Evolutionary conservation across 1,140 invertebrate genomes (phyloP).

Genomic region (Drosophila teissieri): DNA sequence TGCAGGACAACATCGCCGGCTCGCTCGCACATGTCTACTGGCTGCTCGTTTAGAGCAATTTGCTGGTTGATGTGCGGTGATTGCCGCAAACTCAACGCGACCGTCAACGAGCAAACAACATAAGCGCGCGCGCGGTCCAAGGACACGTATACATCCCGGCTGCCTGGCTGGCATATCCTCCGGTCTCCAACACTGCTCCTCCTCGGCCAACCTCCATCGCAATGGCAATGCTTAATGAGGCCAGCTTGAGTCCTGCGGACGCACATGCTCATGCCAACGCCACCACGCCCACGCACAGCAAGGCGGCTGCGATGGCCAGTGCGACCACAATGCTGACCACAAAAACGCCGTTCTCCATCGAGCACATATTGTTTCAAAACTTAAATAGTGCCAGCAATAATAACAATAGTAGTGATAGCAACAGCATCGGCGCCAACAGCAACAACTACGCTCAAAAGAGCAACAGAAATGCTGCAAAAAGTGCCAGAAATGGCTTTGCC

Average conservation of each 20-base stretch:
- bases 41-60: constrained; percentile 78
- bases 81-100: constrained; percentile 83
- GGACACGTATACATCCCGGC: constrained; percentile 7
- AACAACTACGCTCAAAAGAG: constrained; percentile 30
- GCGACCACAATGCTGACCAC: constrained; percentile 72
- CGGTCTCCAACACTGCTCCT: constrained; percentile 4
- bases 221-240: constrained; percentile 73
- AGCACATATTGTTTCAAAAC: constrained; percentile 84
- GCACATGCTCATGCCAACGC: constrained; percentile 22
- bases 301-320: constrained; percentile 30
- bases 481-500: constrained; percentile 31
- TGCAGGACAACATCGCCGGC: constrained; percentile 21
- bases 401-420: constrained; percentile 50
- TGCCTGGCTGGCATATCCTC: constrained; percentile 14
- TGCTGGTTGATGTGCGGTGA: constrained; percentile 84
- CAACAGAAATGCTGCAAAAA: constrained; percentile 53
- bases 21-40: constrained; percentile 29
- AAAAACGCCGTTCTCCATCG: constrained; percentile 84
- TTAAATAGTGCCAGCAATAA: constrained; percentile 71
- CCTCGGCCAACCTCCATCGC: constrained; percentile 1
- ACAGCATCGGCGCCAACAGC: constrained; percentile 32
- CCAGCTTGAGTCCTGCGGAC: constrained; percentile 54
- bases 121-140: constrained; percentile 59
- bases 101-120: constrained; percentile 84
- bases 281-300: constrained; percentile 32